A percentile compares a stretch with the other conserved stretches of the same genome.
These are phyloP conservation scores for Oeneis ivallda DNA, from an alignment of 2,888 invertebrate species.

Conservation along the genomic window DNA sequence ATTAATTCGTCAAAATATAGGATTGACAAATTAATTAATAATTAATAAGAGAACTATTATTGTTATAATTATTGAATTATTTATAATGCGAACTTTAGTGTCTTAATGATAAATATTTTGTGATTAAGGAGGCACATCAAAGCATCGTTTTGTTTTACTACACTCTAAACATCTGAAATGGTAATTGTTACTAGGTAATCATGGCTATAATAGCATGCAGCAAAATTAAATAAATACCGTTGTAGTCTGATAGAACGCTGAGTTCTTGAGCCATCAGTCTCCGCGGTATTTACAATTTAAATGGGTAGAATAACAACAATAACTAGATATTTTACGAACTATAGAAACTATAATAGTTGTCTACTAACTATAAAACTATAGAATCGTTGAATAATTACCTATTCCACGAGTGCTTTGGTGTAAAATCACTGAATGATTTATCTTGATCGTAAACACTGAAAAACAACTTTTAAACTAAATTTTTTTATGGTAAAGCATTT, in stretches of 20 bases:
- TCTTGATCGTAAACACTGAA: conserved; percentile 7
- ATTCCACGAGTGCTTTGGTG: conserved; percentile 30
- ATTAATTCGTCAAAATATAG: conserved; percentile 26
- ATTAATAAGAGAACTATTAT: conserved; percentile 10
- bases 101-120: conserved; percentile 54
- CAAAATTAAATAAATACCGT: conserved; percentile 57
- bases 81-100: conserved; percentile 58
- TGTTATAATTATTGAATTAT: conserved; percentile 4
- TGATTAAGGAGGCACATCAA: conserved; percentile 70
- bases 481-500: no score
- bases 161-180: conserved; percentile 16
- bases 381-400: not conserved
- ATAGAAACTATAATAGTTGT: not conserved
- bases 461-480: no score
- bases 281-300: conserved; percentile 60
- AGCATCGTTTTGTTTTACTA: conserved; percentile 43
- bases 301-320: conserved; percentile 1
- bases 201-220: not conserved
- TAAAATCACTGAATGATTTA: conserved; percentile 32
- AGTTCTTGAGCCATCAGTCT: conserved; percentile 79
- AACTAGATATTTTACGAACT: not conserved
- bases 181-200: not conserved
- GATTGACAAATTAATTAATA: conserved; percentile 28
- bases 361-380: not conserved
- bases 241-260: conserved; percentile 70